Evolutionary conservation across 2,113 vertebrate genomes (phyloP).

Genomic region (Cavia porcellus): DNA sequence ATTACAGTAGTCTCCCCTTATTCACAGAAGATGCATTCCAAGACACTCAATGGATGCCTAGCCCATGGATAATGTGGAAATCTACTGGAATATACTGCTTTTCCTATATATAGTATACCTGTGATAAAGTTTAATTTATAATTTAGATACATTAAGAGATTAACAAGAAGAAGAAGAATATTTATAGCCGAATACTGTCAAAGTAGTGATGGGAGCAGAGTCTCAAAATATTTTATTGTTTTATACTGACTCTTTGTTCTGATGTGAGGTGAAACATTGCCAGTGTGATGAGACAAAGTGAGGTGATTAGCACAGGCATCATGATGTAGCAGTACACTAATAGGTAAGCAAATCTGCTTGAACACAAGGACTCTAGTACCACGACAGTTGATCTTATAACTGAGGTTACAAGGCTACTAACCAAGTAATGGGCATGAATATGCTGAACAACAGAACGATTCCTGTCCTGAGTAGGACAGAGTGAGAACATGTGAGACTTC

Average conservation of each 20-base stretch:
- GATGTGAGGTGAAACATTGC: background rate
- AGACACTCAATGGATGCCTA: background rate
- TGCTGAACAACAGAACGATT: background rate
- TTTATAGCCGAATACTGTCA: background rate
- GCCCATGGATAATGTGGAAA: background rate
- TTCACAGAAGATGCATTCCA: background rate
- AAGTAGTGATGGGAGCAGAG: background rate
- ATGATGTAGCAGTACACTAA: background rate
- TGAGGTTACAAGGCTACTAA: background rate
- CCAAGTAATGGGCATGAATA: background rate
- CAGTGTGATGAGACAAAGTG: background rate
- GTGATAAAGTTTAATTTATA: background rate
- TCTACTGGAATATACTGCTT: background rate
- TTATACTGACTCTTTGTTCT: background rate
- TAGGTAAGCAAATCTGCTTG: background rate
- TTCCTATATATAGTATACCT: background rate
- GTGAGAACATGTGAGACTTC: background rate
- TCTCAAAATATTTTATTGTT: background rate
- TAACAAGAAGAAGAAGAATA: background rate
- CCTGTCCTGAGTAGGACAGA: background rate
- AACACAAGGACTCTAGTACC: background rate
- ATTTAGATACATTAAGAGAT: background rate
- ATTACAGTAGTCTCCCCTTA: background rate
- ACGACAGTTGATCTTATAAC: background rate
- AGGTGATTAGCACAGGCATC: background rate